Conservation (phyloP, 1,140 invertebrate species). For the Leguminivora glycinivorella region DNA sequence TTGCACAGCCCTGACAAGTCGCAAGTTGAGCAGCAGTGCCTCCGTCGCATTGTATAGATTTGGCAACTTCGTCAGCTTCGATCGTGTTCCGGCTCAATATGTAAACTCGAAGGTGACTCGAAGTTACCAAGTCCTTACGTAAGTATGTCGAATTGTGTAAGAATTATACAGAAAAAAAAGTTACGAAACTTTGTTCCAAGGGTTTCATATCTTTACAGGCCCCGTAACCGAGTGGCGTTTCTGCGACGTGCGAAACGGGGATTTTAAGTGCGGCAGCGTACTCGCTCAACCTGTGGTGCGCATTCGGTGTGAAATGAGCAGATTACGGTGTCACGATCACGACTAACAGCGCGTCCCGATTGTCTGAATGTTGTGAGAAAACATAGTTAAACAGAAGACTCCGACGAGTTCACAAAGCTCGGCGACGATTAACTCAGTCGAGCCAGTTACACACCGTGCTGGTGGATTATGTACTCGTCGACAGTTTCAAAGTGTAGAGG, state of each 20-base stretch:
- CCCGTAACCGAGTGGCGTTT: too few species aligned
- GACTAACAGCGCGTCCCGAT: conserved; percentile 15
- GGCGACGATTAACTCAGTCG: background rate
- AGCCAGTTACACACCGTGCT: background rate
- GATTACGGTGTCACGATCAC: conserved; percentile 19
- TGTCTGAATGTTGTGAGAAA: conserved; percentile 17
- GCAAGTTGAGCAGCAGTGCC: background rate
- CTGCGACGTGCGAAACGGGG: too few species aligned
- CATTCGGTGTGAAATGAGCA: conserved; percentile 12
- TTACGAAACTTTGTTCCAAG: background rate
- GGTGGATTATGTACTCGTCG: background rate
- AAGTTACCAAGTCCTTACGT: background rate
- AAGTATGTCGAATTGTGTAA: background rate
- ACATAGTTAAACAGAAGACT: conserved; percentile 16
- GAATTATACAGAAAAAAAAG: background rate
- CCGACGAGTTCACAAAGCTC: background rate
- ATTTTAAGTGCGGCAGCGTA: background rate
- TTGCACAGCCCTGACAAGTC: background rate
- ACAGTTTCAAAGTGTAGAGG: background rate
- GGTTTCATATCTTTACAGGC: too few species aligned
- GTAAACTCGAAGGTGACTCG: too few species aligned
- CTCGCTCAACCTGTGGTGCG: background rate
- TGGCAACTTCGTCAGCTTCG: background rate
- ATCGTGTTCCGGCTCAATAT: background rate
- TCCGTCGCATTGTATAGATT: background rate